Percentiles rank a stretch among this genome's conserved stretches.
These are phyloP conservation scores for Meteorus colon DNA, from an alignment of 2,888 invertebrate species.

Conservation along the genomic window DNA sequence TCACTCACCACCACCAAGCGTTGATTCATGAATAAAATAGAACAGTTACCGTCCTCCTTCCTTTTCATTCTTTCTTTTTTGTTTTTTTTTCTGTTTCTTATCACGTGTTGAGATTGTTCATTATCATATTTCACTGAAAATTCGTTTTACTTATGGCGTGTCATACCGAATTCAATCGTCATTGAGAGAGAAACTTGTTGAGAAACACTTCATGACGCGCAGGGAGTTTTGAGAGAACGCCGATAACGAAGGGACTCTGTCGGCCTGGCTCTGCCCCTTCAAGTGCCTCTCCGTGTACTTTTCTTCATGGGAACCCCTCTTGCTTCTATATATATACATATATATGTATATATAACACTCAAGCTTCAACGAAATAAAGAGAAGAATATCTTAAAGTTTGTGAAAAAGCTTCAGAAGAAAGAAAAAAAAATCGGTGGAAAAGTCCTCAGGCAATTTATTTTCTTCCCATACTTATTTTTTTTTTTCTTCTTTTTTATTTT, in stretches of 20 bases:
- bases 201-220: conserved; percentile 54
- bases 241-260: conserved; percentile 57
- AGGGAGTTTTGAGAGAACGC: conserved; percentile 43
- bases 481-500: background rate
- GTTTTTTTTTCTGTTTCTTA: background rate
- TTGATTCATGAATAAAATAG: no score
- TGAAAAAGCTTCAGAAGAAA: conserved; percentile 10
- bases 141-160: conserved; percentile 2
- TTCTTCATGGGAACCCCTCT: conserved; percentile 21
- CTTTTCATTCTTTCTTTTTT: background rate
- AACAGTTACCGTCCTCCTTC: background rate
- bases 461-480: background rate
- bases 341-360: conserved; percentile 32
- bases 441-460: background rate
- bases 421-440: conserved; percentile 30
- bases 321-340: background rate
- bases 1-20: no score
- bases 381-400: conserved; percentile 10
- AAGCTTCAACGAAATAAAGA: conserved; percentile 25
- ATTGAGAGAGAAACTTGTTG: conserved; percentile 45
- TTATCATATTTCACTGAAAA: conserved; percentile 11
- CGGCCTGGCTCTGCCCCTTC: conserved; percentile 42
- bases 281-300: conserved; percentile 52
- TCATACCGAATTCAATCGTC: conserved; percentile 7
- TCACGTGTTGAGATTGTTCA: conserved; percentile 6